Conservation (phyloP, 2,797 vertebrate species). For the Channallabes apus region DNA sequence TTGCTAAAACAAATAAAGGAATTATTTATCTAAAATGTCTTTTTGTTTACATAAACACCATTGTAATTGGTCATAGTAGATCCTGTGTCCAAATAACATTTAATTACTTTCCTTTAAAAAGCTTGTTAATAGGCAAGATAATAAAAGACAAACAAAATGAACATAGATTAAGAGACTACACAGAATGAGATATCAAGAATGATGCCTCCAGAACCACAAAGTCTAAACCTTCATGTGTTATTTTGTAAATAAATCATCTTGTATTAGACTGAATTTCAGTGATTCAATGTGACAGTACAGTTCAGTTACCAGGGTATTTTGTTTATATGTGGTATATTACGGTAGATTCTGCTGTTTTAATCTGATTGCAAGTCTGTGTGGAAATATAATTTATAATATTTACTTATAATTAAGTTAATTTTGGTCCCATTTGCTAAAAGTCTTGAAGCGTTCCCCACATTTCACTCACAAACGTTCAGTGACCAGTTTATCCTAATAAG, state of each 20-base stretch:
- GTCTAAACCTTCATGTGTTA: background rate
- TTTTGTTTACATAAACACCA: background rate
- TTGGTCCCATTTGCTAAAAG: background rate
- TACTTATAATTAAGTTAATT: too few species aligned
- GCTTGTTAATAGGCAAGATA: background rate
- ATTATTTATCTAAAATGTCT: background rate
- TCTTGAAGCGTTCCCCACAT: background rate
- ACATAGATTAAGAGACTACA: background rate
- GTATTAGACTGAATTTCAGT: background rate
- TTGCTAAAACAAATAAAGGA: background rate
- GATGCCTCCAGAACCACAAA: background rate
- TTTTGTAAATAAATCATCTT: background rate
- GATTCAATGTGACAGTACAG: background rate
- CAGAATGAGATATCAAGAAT: background rate
- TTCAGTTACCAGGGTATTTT: background rate
- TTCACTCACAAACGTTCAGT: background rate
- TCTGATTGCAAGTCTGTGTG: background rate
- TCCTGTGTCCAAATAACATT: background rate
- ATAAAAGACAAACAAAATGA: background rate
- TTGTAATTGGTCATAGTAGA: background rate
- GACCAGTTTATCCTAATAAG: background rate
- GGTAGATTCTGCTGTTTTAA: background rate
- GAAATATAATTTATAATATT: background rate
- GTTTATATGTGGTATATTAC: background rate
- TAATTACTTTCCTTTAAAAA: background rate